Conservation (phyloP, 2,888 invertebrate genomes). For the Andrena marginata region DNA sequence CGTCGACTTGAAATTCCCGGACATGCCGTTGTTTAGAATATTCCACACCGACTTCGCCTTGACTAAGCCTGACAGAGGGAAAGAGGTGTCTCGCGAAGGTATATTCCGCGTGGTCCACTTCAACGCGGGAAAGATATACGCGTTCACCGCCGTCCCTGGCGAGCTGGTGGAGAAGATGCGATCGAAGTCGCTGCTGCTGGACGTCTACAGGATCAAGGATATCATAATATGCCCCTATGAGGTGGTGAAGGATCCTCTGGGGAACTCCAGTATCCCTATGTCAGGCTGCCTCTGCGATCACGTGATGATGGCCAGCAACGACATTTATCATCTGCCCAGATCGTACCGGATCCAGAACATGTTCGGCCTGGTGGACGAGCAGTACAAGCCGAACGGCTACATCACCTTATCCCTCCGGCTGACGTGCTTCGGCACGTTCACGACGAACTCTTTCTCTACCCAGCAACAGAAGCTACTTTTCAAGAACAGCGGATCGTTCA, state of each 20-base stretch:
- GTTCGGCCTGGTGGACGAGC: slow-evolving; percentile 48
- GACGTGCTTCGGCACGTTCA: slow-evolving; percentile 46
- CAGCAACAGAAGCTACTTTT: slow-evolving; percentile 45
- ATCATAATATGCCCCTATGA: slow-evolving; percentile 47
- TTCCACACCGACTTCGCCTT: slow-evolving; percentile 45
- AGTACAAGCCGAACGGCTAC: slow-evolving; percentile 38
- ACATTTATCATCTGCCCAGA: slow-evolving; percentile 44
- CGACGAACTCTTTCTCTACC: slow-evolving; percentile 5
- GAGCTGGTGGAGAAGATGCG: slow-evolving; percentile 46
- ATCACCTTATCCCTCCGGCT: slow-evolving; percentile 40
- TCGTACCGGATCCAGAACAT: slow-evolving; percentile 56
- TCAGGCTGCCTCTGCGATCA: slow-evolving; percentile 62
- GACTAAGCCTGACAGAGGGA: slow-evolving; percentile 49
- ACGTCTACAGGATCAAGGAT: slow-evolving; percentile 56
- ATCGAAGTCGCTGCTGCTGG: slow-evolving; percentile 33
- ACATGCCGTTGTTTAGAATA: slow-evolving; percentile 59
- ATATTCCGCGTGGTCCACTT: slow-evolving; percentile 36
- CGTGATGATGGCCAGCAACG: slow-evolving; percentile 53
- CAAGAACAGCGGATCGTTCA: slow-evolving; percentile 44
- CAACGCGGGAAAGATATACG: slow-evolving; percentile 50
- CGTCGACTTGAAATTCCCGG: slow-evolving; percentile 56
- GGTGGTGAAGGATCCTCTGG: slow-evolving; percentile 48
- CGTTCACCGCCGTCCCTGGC: slow-evolving; percentile 44
- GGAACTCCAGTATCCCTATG: slow-evolving; percentile 48
- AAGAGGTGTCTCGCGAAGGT: slow-evolving; percentile 20